These are phyloP conservation scores for Alosa alosa DNA, from an alignment of 2,113 vertebrate genomes.

Conservation along the genomic window DNA sequence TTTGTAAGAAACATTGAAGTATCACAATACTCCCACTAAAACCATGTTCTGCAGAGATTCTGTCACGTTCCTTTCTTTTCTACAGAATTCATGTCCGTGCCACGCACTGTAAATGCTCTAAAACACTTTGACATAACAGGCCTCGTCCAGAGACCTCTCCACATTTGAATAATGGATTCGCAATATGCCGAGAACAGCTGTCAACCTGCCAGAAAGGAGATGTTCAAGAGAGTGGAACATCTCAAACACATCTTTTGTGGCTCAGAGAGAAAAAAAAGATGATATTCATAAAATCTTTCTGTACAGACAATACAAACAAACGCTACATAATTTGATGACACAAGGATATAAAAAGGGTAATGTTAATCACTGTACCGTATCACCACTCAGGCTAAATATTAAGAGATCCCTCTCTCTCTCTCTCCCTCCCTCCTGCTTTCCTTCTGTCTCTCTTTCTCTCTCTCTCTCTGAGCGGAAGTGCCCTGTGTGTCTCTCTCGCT, in stretches of 20 bases:
- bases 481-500: slow-evolving; percentile 32
- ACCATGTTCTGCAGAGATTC: slow-evolving; percentile 68
- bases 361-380: background rate
- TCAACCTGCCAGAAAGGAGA: slow-evolving; percentile 55
- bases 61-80: slow-evolving; percentile 70
- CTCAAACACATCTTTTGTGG: slow-evolving; percentile 18
- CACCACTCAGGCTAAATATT: slow-evolving; percentile 1
- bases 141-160: slow-evolving; percentile 57
- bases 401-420: background rate
- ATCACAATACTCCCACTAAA: slow-evolving; percentile 72
- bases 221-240: slow-evolving; percentile 44
- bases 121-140: slow-evolving; percentile 74
- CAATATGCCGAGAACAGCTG: slow-evolving; percentile 75
- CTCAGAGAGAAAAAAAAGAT: background rate
- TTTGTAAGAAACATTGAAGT: slow-evolving; percentile 59
- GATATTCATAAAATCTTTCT: background rate
- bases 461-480: background rate
- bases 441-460: background rate
- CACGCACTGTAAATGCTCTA: slow-evolving; percentile 71
- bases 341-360: background rate
- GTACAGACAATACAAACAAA: slow-evolving; percentile 41
- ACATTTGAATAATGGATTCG: slow-evolving; percentile 74
- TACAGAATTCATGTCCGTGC: slow-evolving; percentile 68
- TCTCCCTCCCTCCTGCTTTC: background rate
- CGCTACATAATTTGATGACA: background rate